A percentile compares a stretch with the other conserved stretches of the same genome.
These are phyloP conservation scores for Cremastobaeus sp. DNA, from an alignment of 2,888 invertebrate genomes.

Conservation along the genomic window DNA sequence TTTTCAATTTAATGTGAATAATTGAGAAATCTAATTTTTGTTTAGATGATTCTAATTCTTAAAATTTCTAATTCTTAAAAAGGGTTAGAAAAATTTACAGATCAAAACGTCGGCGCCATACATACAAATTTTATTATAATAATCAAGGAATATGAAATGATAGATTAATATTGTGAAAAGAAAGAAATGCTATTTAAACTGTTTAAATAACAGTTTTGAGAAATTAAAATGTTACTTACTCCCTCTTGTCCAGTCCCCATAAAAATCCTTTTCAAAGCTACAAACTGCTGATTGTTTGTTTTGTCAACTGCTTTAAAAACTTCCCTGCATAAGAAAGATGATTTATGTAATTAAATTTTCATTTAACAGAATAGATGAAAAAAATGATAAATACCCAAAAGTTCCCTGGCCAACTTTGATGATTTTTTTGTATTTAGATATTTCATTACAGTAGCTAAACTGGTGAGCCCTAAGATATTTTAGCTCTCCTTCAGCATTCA, in stretches of 20 bases:
- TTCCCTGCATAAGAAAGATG: slow-evolving; percentile 82
- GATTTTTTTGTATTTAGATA: slow-evolving; percentile 95
- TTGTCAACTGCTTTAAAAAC: slow-evolving; percentile 98
- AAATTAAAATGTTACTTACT: slow-evolving; percentile 79
- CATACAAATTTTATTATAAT: too few relatives aligned
- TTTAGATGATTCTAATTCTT: too few relatives aligned
- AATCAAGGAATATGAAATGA: background rate
- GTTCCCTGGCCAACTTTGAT: slow-evolving; percentile 99
- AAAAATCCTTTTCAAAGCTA: slow-evolving; percentile 98
- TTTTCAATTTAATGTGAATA: too few relatives aligned
- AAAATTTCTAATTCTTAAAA: too few relatives aligned
- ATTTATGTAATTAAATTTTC: background rate
- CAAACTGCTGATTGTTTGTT: slow-evolving; percentile 91
- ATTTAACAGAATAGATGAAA: background rate
- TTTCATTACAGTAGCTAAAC: slow-evolving; percentile 95
- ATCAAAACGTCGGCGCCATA: too few relatives aligned
- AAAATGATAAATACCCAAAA: slow-evolving; percentile 84
- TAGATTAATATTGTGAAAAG: background rate
- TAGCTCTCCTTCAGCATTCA: too few relatives aligned
- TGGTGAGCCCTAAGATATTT: too few relatives aligned
- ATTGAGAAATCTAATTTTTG: too few relatives aligned
- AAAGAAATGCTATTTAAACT: background rate
- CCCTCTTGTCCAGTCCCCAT: slow-evolving; percentile 99
- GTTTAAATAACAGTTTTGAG: background rate
- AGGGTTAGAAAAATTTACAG: too few relatives aligned